Percentiles rank a stretch among this genome's conserved stretches.
These are phyloP conservation scores for Drosophila limbata DNA, from an alignment of 2,888 invertebrate species.

Conservation along the genomic window DNA sequence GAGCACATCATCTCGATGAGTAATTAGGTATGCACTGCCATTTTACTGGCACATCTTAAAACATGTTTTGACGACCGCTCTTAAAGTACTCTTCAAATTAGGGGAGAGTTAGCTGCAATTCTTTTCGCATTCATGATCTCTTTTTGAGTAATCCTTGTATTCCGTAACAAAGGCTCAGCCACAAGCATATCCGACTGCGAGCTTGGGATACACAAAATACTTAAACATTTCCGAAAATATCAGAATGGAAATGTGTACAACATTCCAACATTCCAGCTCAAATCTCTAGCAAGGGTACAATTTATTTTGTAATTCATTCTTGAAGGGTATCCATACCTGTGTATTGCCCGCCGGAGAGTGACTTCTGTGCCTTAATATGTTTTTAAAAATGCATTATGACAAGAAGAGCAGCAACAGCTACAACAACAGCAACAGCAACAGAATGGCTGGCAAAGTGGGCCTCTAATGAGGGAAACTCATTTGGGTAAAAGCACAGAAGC, in stretches of 20 bases:
- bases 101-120: neutral
- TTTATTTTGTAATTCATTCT: neutral
- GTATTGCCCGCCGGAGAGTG: constrained; percentile 2
- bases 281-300: neutral
- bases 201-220: neutral
- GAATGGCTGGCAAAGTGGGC: constrained; percentile 47
- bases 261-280: no score
- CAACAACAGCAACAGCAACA: constrained; percentile 7
- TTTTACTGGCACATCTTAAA: constrained; percentile 38
- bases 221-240: neutral
- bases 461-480: constrained; percentile 78
- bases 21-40: constrained; percentile 63
- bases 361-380: constrained; percentile 18
- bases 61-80: constrained; percentile 5
- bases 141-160: constrained; percentile 3
- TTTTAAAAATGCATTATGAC: constrained; percentile 42
- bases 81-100: constrained; percentile 4
- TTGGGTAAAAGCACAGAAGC: constrained; percentile 74
- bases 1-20: constrained; percentile 32
- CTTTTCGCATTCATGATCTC: constrained; percentile 15
- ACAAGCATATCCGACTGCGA: neutral
- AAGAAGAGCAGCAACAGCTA: constrained; percentile 2
- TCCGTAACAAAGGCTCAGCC: neutral
- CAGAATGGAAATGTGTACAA: no score
- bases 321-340: constrained; percentile 12